Evolutionary conservation across 2,888 invertebrate genomes (phyloP).

Genomic region (Amblyjoppa fuscipennis): DNA sequence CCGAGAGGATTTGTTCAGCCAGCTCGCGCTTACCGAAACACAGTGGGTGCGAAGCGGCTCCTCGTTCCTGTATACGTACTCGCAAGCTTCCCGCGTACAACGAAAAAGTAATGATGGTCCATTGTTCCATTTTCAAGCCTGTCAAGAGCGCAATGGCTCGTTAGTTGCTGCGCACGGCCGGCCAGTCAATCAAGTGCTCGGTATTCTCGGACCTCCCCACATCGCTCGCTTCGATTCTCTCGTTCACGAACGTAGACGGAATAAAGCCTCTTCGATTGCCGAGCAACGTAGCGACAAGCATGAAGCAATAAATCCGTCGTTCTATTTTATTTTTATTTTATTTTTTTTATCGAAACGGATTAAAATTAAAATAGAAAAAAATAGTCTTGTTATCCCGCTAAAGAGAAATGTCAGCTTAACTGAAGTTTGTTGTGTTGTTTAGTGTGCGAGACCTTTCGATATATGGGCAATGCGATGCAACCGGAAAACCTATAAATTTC

Average conservation of each 20-base stretch:
- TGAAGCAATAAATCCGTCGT: conserved; percentile 47
- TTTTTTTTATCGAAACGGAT: not conserved
- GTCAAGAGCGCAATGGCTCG: conserved; percentile 66
- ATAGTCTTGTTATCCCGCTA: not conserved
- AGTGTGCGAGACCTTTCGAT: not conserved
- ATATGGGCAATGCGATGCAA: not conserved
- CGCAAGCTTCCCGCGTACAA: conserved; percentile 30
- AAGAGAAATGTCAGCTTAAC: not conserved
- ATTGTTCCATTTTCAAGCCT: conserved; percentile 66
- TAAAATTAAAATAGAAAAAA: conserved; percentile 4
- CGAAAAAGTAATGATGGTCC: conserved; percentile 57
- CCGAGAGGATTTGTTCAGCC: conserved; percentile 59
- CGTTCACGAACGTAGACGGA: conserved; percentile 51
- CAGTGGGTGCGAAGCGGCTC: conserved; percentile 27
- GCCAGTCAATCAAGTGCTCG: conserved; percentile 66
- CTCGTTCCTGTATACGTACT: conserved; percentile 35
- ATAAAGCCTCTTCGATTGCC: conserved; percentile 60
- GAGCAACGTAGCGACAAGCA: conserved; percentile 35
- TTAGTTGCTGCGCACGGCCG: conserved; percentile 60
- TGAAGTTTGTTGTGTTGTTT: not conserved
- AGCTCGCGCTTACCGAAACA: conserved; percentile 55
- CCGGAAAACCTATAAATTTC: not conserved
- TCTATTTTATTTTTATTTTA: conserved; percentile 3
- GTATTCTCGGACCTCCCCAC: conserved; percentile 48
- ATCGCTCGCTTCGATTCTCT: conserved; percentile 29